These are phyloP conservation scores for Fulmarus glacialis DNA, from an alignment of 2,113 vertebrate genomes.

Conservation along the genomic window DNA sequence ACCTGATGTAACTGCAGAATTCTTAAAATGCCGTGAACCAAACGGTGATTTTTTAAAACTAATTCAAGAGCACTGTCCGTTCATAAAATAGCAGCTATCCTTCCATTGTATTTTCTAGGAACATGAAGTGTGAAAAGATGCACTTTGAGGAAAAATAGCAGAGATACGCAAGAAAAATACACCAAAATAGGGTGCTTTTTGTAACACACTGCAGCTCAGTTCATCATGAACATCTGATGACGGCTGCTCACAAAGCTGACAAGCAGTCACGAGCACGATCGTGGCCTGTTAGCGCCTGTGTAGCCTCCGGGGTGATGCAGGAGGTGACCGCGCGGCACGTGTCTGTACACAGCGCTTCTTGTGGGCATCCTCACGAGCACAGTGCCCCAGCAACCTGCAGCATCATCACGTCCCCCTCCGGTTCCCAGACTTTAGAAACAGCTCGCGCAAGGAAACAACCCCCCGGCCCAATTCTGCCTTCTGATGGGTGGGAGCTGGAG, in stretches of 20 bases:
- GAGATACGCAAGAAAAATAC: not conserved
- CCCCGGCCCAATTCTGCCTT: not conserved
- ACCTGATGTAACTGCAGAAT: not conserved
- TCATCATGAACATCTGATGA: not conserved
- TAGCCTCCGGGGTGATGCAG: not conserved
- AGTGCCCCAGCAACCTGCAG: not conserved
- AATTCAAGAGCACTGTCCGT: not conserved
- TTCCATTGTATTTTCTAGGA: not conserved
- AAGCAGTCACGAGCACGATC: not conserved
- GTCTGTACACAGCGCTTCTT: not conserved
- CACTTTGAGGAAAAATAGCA: not conserved
- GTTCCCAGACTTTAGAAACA: not conserved
- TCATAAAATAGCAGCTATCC: not conserved
- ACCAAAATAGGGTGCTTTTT: not conserved
- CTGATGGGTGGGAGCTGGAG: accelerated
- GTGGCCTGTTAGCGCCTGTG: not conserved
- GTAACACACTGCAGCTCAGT: not conserved
- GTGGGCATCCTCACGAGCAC: not conserved
- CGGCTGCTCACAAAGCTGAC: not conserved
- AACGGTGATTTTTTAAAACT: not conserved
- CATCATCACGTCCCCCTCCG: accelerated
- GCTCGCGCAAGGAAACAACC: not conserved
- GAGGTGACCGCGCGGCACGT: not conserved
- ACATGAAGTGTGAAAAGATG: not conserved
- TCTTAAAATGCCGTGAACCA: not conserved